Conservation (phyloP, 2,113 vertebrate genomes). For the Mola mola region DNA sequence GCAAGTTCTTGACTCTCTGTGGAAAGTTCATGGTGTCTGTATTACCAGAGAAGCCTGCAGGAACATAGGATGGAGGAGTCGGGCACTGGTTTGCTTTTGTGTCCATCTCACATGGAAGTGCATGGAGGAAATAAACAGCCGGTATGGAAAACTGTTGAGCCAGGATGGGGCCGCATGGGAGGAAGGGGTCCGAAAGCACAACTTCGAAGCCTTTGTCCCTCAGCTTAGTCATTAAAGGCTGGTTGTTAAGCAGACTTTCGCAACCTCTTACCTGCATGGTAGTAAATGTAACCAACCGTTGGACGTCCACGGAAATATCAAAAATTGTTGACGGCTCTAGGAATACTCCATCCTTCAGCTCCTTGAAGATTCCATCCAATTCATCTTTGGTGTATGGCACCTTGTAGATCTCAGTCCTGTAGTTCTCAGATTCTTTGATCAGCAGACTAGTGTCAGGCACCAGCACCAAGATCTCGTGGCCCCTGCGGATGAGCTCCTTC, state of each 20-base stretch:
- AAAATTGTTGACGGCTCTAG: neutral
- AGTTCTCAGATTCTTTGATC: constrained; percentile 36
- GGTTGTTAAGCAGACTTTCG: constrained; percentile 73
- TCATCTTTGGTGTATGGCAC: constrained; percentile 74
- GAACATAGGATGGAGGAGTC: constrained; percentile 83
- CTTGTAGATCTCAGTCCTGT: constrained; percentile 69
- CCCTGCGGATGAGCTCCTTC: constrained; percentile 78
- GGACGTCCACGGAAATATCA: constrained; percentile 41
- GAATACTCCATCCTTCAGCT: constrained; percentile 38
- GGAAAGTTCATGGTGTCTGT: constrained; percentile 83
- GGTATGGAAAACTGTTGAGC: constrained; percentile 83
- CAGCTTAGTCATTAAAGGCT: constrained; percentile 77
- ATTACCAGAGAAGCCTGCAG: constrained; percentile 43
- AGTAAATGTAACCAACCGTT: constrained; percentile 60
- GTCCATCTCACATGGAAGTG: constrained; percentile 81
- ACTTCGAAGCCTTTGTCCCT: constrained; percentile 77
- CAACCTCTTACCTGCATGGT: constrained; percentile 67
- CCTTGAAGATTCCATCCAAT: neutral
- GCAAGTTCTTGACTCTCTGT: constrained; percentile 82
- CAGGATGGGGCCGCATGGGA: constrained; percentile 86
- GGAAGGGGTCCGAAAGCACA: constrained; percentile 84
- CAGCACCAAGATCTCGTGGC: constrained; percentile 83
- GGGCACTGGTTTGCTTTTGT: constrained; percentile 79
- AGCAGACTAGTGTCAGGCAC: constrained; percentile 80
- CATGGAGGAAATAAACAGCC: constrained; percentile 83